Evolutionary conservation across 1,140 invertebrate genomes (phyloP), one percentile per base, ranked within the genome.

Genomic region (Drosophila obscura): DNA sequence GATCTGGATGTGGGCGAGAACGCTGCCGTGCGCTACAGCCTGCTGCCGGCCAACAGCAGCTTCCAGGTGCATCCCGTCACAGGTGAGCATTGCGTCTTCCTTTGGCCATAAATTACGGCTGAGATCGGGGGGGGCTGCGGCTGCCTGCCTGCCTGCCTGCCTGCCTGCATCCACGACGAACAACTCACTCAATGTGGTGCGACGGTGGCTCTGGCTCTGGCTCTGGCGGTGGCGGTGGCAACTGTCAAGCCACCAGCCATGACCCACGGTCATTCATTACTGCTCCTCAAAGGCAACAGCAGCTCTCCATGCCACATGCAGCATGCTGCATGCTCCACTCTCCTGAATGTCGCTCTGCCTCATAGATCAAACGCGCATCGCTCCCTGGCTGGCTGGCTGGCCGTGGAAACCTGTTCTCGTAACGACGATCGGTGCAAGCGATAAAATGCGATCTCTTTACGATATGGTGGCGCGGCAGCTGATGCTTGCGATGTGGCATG

Each of bases 1-100:
- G 98, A 99, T 93, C 93, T 94, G 2, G 98, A 99, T 94, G 92
- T 96, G 55, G 97, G 95, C 8, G 94, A 95, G 76, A 98, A 98
- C 92, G 96, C 96, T 11, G 93, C 95, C n/a, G 91, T 98, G 28
- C 94, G 95, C 84, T 99, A 97, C 91, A 94, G 94, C 61, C 92
- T 98, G 48, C 95, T 97, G 75, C 96, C 96, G 5, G 92, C 94
- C 2, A 97, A 97, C 92, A 95, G 95, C 55, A 97, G 96, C 92
- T 98, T 98, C 90, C 93, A 95, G 75, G 95, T 98, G 74, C 95
- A 98, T 93, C 93, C 95, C 16, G 92, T 95, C 75, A 96, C 96
- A 92, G 97, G 97, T 98, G 92, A 96, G 95, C 8, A 8, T 7
- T 55, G 56, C 7, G 60, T 77, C 80, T 83, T 81, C 79, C 82